Base-by-base conservation (phyloP, 2,888 invertebrate genomes). In the Oligia fasciuncula region DNA sequence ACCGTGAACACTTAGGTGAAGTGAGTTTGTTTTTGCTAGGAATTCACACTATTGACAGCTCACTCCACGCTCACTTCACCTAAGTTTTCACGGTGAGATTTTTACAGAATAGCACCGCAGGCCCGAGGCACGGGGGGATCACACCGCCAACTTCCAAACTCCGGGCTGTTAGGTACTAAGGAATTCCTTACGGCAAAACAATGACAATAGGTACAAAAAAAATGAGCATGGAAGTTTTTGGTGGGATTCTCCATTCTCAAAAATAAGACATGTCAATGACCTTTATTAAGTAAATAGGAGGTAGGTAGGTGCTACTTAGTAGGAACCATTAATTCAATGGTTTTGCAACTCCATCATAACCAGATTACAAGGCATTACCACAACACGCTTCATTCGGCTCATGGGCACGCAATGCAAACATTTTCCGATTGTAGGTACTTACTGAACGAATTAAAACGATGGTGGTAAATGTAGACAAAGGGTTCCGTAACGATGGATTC, bases 321-420 rank as follows among this genome's bases (percentile, higher is more conserved):
- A 35, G 19, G 9, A 35, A 54, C 66, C 57, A 77, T 76, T 77
- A 3, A 40, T 62, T 14, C 54, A 40, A 60, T 74, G 23, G 62
- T 68, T 84, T 78, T 69, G 69, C 66, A 66, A 79, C 51, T 57
- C 40, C 40, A 63, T 71, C 62, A 79, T 79, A 76, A 73, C 19
- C 49, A 63, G 65, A 74, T 85, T 69, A 83, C 35, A 29, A 76
- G 68, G 67, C 68, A 86, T 79, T 73, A 82, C 79, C 83, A 66
- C 79, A 85, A 75, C 79, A 85, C 79, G 67, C 86, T 77, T 62
- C 67, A 74, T 74, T 84, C 72, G 66, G 73, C 78, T 76, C 57
- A 74, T 76, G 68, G 77, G 82, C 89, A 89, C 88, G 89, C 84
- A 85, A 89, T 29, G 83, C 76, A 85, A 86, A 86, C 86, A 89